Evolutionary conservation across 2,888 invertebrate species (phyloP).

Genomic region (Seira ritae): DNA sequence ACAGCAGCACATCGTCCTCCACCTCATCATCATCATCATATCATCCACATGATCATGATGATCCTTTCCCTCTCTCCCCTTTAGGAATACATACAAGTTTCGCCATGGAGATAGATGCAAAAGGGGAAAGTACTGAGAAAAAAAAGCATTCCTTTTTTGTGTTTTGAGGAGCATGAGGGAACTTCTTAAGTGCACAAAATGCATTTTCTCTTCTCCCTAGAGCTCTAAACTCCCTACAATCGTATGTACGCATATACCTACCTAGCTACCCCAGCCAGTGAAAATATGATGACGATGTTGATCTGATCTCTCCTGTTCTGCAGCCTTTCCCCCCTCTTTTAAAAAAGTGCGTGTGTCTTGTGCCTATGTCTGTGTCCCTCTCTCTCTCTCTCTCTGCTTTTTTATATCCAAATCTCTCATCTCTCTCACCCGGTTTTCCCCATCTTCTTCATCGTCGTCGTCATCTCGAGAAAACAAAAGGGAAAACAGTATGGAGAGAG

Average conservation of each 20-base stretch:
- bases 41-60: slow-evolving; percentile 3
- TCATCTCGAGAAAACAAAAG: no score
- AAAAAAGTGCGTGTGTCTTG: slow-evolving; percentile 3
- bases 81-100: not conserved
- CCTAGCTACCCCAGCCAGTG: not conserved
- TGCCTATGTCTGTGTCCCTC: not conserved
- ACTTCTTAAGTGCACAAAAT: slow-evolving; percentile 46
- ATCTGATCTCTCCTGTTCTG: not conserved
- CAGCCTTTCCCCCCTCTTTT: not conserved
- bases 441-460: not conserved
- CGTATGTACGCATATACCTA: no score
- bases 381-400: not conserved
- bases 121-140: slow-evolving; percentile 7
- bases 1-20: not conserved
- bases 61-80: not conserved
- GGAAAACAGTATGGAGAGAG: not conserved
- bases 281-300: not conserved
- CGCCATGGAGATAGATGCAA: not conserved
- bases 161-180: slow-evolving; percentile 17
- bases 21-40: not conserved
- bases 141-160: not conserved
- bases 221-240: not conserved
- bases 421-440: slow-evolving; percentile 26
- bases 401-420: not conserved
- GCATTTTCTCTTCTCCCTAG: slow-evolving; percentile 35